A percentile compares a stretch with the other conserved stretches of the same genome.
These are phyloP conservation scores for Glareola pratincola DNA, from an alignment of 2,113 vertebrate species.

Conservation along the genomic window DNA sequence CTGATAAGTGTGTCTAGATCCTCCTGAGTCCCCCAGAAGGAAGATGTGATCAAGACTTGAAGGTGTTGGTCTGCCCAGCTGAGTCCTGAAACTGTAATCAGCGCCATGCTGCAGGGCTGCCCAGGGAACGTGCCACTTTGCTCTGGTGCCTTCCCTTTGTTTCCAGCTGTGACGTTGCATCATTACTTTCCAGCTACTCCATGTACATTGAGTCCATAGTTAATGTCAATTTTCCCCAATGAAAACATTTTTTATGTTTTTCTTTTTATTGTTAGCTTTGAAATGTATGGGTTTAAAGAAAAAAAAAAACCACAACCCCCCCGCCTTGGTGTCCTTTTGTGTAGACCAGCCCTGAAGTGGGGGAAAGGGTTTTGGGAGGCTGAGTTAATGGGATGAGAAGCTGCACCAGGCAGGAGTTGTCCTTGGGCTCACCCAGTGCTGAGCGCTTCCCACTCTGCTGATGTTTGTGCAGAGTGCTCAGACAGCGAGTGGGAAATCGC, in stretches of 20 bases:
- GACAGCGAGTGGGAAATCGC: neutral
- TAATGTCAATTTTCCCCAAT: neutral
- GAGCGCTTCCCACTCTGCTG: neutral
- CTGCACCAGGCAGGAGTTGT: neutral
- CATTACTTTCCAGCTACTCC: neutral
- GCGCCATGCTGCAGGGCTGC: fast-evolving
- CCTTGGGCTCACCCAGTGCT: neutral
- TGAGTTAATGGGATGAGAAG: neutral
- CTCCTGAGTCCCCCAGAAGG: neutral
- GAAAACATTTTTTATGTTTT: neutral
- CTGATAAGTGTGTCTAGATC: neutral
- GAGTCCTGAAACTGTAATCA: neutral
- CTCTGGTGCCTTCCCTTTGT: neutral
- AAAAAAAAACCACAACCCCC: neutral
- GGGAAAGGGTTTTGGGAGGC: neutral
- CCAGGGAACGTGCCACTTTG: neutral
- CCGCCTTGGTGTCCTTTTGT: neutral
- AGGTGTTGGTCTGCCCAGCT: fast-evolving
- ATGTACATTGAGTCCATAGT: neutral
- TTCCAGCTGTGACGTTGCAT: neutral
- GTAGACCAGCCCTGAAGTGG: neutral
- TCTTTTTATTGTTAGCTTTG: neutral
- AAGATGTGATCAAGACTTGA: neutral
- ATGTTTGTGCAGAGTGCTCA: neutral
- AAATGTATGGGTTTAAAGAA: neutral